Conservation (phyloP, 2,113 vertebrate species). For the Deroptyus accipitrinus region DNA sequence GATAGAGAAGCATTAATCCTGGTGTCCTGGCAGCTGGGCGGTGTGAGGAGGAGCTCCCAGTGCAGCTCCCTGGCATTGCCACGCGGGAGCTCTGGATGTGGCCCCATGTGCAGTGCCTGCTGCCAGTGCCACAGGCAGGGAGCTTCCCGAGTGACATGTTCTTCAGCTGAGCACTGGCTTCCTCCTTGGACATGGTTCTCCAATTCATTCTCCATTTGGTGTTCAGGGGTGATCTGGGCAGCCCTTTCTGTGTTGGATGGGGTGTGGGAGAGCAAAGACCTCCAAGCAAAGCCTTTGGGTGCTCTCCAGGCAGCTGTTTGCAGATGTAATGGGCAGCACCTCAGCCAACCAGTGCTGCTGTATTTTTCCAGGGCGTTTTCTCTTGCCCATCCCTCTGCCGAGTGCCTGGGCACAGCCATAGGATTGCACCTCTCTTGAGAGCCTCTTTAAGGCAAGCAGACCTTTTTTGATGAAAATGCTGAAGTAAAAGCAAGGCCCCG, state of each 20-base stretch:
- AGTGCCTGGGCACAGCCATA: fast-evolving
- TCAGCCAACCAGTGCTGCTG: too few species aligned
- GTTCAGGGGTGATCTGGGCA: not conserved
- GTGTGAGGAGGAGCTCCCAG: not conserved
- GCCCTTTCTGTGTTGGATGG: not conserved
- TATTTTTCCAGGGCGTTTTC: not conserved
- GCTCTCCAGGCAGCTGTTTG: not conserved
- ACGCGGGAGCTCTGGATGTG: not conserved
- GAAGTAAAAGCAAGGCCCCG: not conserved
- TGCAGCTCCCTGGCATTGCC: not conserved
- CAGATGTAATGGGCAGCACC: not conserved
- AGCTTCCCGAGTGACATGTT: not conserved
- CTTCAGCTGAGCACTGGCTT: not conserved
- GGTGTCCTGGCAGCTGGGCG: not conserved
- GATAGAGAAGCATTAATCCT: conserved; percentile 17
- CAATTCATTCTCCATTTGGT: not conserved
- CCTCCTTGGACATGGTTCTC: not conserved
- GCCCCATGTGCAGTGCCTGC: not conserved
- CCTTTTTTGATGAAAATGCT: not conserved
- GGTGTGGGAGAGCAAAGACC: not conserved
- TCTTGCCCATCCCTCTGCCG: not conserved
- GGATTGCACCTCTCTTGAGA: not conserved
- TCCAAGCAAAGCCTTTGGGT: not conserved
- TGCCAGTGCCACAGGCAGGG: not conserved
- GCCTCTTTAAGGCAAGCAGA: not conserved